Conservation (phyloP, 2,797 vertebrate genomes). For the Nyctalus aviator region DNA sequence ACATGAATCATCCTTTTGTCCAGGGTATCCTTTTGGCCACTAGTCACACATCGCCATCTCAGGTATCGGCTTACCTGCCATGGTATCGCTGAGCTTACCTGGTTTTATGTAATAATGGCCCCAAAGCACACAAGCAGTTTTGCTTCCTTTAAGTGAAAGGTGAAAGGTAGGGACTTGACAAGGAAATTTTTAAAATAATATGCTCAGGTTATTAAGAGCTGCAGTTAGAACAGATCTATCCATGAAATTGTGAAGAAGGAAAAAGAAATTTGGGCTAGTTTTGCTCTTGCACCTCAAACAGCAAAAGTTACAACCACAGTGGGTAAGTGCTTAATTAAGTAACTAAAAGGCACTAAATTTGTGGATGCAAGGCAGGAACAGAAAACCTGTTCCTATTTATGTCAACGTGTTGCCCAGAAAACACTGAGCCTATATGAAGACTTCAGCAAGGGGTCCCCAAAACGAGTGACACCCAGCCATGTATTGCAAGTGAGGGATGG, state of each 20-base stretch:
- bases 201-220: not conserved
- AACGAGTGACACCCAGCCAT: not conserved
- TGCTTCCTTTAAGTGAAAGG: not conserved
- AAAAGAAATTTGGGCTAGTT: not conserved
- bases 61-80: not conserved
- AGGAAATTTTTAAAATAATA: not conserved
- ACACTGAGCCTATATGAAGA: not conserved
- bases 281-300: not conserved
- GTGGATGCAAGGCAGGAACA: not conserved
- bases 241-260: not conserved
- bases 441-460: not conserved
- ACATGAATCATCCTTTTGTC: not conserved
- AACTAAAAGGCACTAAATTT: not conserved
- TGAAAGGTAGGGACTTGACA: not conserved
- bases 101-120: not conserved
- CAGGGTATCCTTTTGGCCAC: no score
- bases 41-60: not conserved
- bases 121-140: not conserved
- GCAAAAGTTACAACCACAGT: not conserved
- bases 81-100: not conserved
- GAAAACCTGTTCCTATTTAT: not conserved
- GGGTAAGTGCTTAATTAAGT: not conserved
- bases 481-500: not conserved
- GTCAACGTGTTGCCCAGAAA: not conserved
- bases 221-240: not conserved